These are phyloP conservation scores for Octomys mimax DNA, from an alignment of 2,797 vertebrate species.

Conservation along the genomic window DNA sequence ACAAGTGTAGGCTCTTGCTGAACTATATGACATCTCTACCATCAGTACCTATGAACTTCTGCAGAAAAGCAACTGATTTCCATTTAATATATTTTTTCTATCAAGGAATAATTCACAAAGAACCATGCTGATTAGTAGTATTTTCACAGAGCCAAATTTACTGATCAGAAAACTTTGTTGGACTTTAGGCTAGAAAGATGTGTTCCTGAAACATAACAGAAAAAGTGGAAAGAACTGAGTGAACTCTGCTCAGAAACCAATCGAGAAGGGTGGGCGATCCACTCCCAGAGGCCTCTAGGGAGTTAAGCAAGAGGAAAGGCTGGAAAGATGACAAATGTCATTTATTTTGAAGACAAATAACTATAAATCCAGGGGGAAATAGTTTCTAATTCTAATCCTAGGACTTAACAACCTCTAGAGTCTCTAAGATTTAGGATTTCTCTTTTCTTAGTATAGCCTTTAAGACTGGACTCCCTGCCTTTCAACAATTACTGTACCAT, in stretches of 20 bases:
- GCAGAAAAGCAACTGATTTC: background rate
- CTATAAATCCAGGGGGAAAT: background rate
- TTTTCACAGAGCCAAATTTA: background rate
- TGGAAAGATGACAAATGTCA: slow-evolving; percentile 16
- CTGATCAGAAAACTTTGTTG: slow-evolving; percentile 43
- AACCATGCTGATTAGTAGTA: background rate
- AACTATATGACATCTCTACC: background rate
- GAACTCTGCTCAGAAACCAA: slow-evolving; percentile 28
- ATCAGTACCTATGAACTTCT: background rate
- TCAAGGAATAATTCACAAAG: slow-evolving; percentile 27
- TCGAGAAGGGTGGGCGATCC: slow-evolving; percentile 5
- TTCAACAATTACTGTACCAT: background rate
- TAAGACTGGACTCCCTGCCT: background rate
- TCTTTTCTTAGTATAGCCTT: background rate
- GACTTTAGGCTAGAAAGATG: background rate
- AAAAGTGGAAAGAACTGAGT: slow-evolving; percentile 67
- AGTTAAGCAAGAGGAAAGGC: background rate
- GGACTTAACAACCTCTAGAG: background rate
- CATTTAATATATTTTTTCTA: background rate
- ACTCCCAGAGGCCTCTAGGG: background rate
- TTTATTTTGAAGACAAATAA: slow-evolving; percentile 12
- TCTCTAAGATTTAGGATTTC: background rate
- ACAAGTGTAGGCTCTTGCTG: background rate
- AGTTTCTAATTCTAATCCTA: slow-evolving; percentile 20
- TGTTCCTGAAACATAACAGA: slow-evolving; percentile 46